These are phyloP conservation scores for Melanostoma scalare DNA, from an alignment of 2,888 invertebrate genomes.

Conservation along the genomic window DNA sequence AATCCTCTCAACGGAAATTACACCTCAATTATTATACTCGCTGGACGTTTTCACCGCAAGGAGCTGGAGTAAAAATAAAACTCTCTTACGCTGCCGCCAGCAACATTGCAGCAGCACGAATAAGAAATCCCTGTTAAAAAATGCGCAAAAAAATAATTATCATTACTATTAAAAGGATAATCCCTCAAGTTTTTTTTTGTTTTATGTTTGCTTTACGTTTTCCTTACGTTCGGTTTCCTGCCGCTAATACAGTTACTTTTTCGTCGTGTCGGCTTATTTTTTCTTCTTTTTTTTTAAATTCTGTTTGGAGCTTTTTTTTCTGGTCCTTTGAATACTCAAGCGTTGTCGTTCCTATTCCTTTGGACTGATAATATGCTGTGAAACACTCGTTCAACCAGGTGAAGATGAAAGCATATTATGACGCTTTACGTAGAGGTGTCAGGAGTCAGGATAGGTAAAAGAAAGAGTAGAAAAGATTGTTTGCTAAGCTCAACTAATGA, in stretches of 20 bases:
- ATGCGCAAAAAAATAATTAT: conserved; percentile 63
- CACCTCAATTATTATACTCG: conserved; percentile 73
- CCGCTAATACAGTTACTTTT: conserved; percentile 59
- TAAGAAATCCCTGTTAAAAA: conserved; percentile 65
- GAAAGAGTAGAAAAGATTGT: conserved; percentile 25
- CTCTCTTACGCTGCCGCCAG: conserved; percentile 12
- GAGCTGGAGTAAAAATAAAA: conserved; percentile 55
- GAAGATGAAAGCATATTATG: conserved; percentile 72
- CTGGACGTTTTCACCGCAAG: conserved; percentile 66
- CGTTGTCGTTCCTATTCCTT: conserved; percentile 43
- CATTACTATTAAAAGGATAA: conserved; percentile 74
- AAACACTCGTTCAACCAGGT: conserved; percentile 68
- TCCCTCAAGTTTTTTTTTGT: conserved; percentile 66
- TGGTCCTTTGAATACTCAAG: conserved; percentile 34
- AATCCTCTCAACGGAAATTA: conserved; percentile 73
- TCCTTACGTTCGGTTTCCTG: conserved; percentile 70
- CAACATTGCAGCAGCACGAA: conserved; percentile 18
- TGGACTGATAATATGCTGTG: conserved; percentile 71
- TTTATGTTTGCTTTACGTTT: conserved; percentile 68
- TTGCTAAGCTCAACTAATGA: conserved; percentile 57
- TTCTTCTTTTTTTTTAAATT: conserved; percentile 21
- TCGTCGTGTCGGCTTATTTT: conserved; percentile 17
- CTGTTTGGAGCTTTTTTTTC: conserved; percentile 27
- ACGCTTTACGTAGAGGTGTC: conserved; percentile 61
- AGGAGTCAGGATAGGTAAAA: conserved; percentile 36